Evolutionary conservation across 2,888 invertebrate species (phyloP).

Genomic region (Leuctra nigra): DNA sequence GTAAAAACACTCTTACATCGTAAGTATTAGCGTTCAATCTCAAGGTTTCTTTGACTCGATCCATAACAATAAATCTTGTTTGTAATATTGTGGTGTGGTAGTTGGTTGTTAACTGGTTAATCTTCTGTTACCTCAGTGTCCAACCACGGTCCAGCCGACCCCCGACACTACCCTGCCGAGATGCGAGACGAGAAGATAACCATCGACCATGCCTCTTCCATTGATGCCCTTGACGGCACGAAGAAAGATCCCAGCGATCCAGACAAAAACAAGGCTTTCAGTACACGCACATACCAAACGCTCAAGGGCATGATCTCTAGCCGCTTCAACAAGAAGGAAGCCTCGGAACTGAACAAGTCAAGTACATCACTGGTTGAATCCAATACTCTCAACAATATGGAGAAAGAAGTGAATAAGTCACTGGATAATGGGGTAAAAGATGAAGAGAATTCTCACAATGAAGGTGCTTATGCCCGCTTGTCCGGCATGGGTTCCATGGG

Average conservation of each 20-base stretch:
- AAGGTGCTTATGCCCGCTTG: not conserved
- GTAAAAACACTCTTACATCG: no score
- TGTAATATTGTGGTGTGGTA: no score
- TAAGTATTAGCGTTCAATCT: no score
- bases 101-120: no score
- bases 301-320: slow-evolving; percentile 78
- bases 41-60: no score
- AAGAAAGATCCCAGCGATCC: slow-evolving; percentile 39
- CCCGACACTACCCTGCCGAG: slow-evolving; percentile 28
- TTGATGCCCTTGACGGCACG: slow-evolving; percentile 33
- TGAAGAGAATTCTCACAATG: not conserved
- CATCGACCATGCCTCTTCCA: slow-evolving; percentile 40
- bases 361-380: slow-evolving; percentile 33
- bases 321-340: slow-evolving; percentile 59
- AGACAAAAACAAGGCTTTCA: slow-evolving; percentile 51
- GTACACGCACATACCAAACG: slow-evolving; percentile 73
- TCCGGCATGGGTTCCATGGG: not conserved
- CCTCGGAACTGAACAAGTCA: slow-evolving; percentile 20
- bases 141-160: no score
- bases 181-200: slow-evolving; percentile 38
- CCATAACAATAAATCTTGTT: no score
- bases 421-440: not conserved
- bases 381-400: slow-evolving; percentile 5
- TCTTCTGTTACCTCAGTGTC: no score
- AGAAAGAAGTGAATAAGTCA: not conserved